Percentiles rank a stretch among this genome's conserved stretches.
These are phyloP conservation scores for Anguilla rostrata DNA, from an alignment of 2,113 vertebrate species.

Conservation along the genomic window DNA sequence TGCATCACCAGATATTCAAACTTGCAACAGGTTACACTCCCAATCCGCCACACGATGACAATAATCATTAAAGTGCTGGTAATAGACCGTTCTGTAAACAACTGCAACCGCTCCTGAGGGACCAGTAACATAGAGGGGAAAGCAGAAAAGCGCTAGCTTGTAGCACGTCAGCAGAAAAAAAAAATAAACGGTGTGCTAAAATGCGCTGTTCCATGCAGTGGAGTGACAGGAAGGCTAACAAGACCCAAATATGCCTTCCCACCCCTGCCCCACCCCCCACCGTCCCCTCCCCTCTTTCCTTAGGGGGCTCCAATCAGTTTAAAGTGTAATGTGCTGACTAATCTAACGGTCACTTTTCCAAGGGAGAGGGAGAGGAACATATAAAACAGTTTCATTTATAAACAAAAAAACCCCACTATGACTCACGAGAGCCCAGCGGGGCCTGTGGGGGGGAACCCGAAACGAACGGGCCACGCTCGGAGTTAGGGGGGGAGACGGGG, in stretches of 20 bases:
- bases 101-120: background rate
- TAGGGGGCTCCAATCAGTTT: slow-evolving; percentile 51
- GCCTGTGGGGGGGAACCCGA: slow-evolving; percentile 33
- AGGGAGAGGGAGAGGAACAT: background rate
- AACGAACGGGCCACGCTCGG: slow-evolving; percentile 42
- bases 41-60: background rate
- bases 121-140: background rate
- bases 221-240: background rate
- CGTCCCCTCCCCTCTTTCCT: background rate
- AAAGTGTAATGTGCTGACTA: slow-evolving; percentile 34
- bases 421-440: slow-evolving; percentile 4
- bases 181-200: background rate
- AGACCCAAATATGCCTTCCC: background rate
- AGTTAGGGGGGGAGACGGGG: background rate
- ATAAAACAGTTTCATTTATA: background rate
- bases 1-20: background rate
- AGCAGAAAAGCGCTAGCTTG: background rate
- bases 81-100: background rate
- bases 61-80: background rate
- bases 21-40: background rate
- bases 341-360: slow-evolving; percentile 13
- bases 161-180: background rate
- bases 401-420: background rate
- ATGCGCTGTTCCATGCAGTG: background rate
- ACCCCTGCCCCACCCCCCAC: too few relatives aligned